Evolutionary conservation across 2,888 invertebrate genomes (phyloP), one percentile per base, ranked within the genome.

Genomic region (Gnatocerus cornutus): DNA sequence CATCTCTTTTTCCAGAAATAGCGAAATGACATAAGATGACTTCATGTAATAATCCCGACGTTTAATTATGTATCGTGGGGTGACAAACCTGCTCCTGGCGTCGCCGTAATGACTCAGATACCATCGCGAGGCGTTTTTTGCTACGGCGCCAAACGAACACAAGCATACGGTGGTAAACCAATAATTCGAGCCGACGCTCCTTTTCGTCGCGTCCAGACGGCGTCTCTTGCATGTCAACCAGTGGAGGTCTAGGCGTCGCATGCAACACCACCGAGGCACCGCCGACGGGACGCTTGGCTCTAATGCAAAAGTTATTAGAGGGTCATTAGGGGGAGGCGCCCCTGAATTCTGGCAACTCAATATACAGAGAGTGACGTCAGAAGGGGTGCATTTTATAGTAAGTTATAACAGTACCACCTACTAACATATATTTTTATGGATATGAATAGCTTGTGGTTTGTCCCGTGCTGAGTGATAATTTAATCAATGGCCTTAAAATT

Each of bases 111-210:
- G 75, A 59, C 48, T 77, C 76, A 56, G 70, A 53, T 8, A 74
- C 50, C 52, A 71, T 70, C 55, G 66, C 66, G 21, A 73, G 63
- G 50, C 71, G 72, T 39, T 59, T 69, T 68, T 71, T 75, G 41
- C 62, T 68, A 5, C 76, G 79, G 71, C 78, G 77, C 78, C 78
- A 76, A 63, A 74, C 76, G 63, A 72, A 72, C 69, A 79, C 69
- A 62, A 77, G 71, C 61, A 76, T 69, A 45, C 75, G 72, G 62
- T 72, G 72, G 71, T 76, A 79, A 66, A 77, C 72, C 63, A 67
- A 72, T 71, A 78, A 81, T 76, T 68, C 66, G 48, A 74, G 74
- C 71, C 77, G 79, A 73, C 55, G 74, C 70, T 69, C 41, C 72
- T 73, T 78, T 78, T 69, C 72, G 76, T 69, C 70, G 75, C 75